These are phyloP conservation scores for Cyclargus thomasi DNA, from an alignment of 1,140 invertebrate species.

Conservation along the genomic window DNA sequence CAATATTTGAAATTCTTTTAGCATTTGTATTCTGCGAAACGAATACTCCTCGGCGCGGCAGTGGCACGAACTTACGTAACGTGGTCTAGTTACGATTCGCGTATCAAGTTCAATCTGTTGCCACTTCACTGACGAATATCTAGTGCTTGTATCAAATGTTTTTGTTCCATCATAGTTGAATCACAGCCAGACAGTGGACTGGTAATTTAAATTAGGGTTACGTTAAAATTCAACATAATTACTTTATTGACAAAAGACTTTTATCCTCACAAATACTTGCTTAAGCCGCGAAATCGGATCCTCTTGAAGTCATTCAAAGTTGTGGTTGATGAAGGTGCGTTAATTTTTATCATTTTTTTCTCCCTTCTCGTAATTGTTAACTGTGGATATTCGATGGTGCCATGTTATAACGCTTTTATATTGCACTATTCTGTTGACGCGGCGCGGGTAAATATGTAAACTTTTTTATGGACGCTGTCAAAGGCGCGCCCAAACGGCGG, in stretches of 20 bases:
- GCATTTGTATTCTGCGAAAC: not conserved
- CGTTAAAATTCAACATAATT: too few species aligned
- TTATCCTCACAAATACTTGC: too few species aligned
- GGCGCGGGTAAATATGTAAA: slow-evolving; percentile 1
- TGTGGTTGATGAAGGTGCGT: too few species aligned
- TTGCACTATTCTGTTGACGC: not conserved
- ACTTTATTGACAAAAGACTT: too few species aligned
- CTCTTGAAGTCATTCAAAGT: too few species aligned
- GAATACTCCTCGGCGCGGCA: not conserved
- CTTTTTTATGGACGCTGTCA: slow-evolving; percentile 2
- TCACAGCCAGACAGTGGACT: too few species aligned
- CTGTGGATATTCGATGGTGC: not conserved
- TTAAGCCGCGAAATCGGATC: too few species aligned
- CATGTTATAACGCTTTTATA: not conserved
- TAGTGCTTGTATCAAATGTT: not conserved
- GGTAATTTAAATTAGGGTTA: too few species aligned
- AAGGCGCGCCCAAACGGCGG: slow-evolving; percentile 11
- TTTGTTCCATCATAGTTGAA: too few species aligned
- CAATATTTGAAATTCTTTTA: not conserved
- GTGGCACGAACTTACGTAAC: not conserved
- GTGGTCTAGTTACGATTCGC: not conserved
- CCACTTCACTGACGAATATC: not conserved
- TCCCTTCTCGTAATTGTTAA: too few species aligned
- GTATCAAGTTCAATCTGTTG: not conserved
- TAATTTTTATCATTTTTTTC: too few species aligned